phyloP scores from a whole-genome alignment of 64 coral and sea anemone species.

The Montipora cactus region DNA sequence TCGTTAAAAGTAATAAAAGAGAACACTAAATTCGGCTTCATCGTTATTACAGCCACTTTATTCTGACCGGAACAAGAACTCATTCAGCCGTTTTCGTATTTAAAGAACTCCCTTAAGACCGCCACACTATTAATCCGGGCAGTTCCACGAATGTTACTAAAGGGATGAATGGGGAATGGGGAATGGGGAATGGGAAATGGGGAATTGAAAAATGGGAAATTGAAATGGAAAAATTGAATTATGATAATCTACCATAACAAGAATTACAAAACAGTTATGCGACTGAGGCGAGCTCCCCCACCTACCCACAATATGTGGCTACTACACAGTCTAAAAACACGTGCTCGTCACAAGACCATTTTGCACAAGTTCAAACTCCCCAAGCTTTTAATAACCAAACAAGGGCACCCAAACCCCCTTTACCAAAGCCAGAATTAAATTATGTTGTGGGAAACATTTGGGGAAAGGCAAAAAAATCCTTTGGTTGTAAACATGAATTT shows the following conservation, averaged over 20 bases:
- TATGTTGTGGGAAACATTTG: constrained; percentile 59
- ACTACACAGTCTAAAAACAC: background rate
- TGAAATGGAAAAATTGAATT: background rate
- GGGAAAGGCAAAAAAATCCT: constrained; percentile 59
- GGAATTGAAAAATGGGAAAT: background rate
- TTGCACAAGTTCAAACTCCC: background rate
- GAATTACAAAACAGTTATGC: background rate
- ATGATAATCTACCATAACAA: background rate
- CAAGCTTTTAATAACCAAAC: background rate
- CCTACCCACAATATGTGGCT: background rate
- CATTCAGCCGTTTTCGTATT: too few relatives aligned
- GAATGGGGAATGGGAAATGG: too few relatives aligned
- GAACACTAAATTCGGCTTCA: too few relatives aligned
- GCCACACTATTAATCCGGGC: too few relatives aligned
- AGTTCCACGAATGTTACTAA: too few relatives aligned
- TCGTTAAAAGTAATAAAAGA: too few relatives aligned
- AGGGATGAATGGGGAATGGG: too few relatives aligned
- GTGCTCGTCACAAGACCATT: background rate
- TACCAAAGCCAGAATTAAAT: constrained; percentile 30
- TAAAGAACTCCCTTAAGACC: too few relatives aligned
- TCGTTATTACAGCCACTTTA: too few relatives aligned
- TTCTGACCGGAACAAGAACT: too few relatives aligned
- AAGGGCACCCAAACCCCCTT: constrained; percentile 39
- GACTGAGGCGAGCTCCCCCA: background rate
- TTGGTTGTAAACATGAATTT: constrained; percentile 58